These are phyloP conservation scores for Drosophila flavopinicola DNA, from an alignment of 2,888 invertebrate species.

Conservation along the genomic window DNA sequence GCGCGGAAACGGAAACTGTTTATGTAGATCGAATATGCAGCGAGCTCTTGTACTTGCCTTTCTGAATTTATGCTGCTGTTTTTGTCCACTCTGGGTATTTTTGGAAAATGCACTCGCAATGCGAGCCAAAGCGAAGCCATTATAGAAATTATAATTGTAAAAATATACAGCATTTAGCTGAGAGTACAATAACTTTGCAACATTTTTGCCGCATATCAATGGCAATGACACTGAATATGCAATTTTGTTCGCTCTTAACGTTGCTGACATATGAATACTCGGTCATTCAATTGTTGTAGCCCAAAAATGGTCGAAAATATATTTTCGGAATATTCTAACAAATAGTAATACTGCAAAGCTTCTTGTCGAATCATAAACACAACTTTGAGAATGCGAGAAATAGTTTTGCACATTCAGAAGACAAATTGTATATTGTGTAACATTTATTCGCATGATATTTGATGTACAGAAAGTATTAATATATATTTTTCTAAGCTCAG, in stretches of 20 bases:
- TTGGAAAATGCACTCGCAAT: constrained; percentile 41
- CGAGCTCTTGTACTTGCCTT: constrained; percentile 44
- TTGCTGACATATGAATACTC: constrained; percentile 14
- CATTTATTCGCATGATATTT: too few relatives aligned
- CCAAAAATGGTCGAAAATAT: neutral
- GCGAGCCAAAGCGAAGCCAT: constrained; percentile 40
- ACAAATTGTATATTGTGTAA: too few relatives aligned
- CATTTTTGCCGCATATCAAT: constrained; percentile 46
- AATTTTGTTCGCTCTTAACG: constrained; percentile 18
- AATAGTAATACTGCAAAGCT: neutral
- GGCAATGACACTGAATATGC: constrained; percentile 45
- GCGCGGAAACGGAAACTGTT: constrained; percentile 64
- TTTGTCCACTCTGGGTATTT: constrained; percentile 43
- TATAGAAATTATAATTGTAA: constrained; percentile 70
- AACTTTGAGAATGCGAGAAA: too few relatives aligned
- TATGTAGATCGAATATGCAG: constrained; percentile 78
- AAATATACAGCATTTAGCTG: constrained; percentile 51
- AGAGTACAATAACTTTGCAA: constrained; percentile 56
- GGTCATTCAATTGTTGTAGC: neutral
- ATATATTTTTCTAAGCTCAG: too few relatives aligned
- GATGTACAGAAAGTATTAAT: too few relatives aligned
- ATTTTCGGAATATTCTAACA: neutral
- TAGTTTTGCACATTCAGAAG: too few relatives aligned
- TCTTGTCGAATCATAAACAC: neutral
- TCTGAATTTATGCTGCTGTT: constrained; percentile 55